Conservation (phyloP, 1,140 invertebrate genomes). For the Dendrolimus kikuchii region DNA sequence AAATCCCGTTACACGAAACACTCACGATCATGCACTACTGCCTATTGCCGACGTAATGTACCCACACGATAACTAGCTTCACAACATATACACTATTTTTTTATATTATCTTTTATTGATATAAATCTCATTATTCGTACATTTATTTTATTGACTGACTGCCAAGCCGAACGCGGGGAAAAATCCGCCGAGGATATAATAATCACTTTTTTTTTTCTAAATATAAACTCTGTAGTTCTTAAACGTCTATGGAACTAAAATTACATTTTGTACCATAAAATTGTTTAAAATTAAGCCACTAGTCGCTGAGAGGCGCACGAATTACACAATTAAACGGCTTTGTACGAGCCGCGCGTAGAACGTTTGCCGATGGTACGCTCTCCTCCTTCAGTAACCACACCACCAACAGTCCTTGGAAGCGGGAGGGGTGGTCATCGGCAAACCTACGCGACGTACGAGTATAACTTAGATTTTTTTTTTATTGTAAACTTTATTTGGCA, state of each 20-base stretch:
- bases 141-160: constrained; percentile 31
- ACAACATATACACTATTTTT: constrained; percentile 40
- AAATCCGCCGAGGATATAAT: constrained; percentile 30
- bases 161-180: constrained; percentile 16
- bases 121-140: constrained; percentile 44
- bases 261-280: constrained; percentile 66
- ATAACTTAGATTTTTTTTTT: neutral
- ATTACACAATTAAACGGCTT: neutral
- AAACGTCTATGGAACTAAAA: constrained; percentile 66
- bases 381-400: too few species aligned
- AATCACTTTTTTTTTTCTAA: constrained; percentile 37
- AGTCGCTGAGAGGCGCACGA: constrained; percentile 31
- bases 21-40: constrained; percentile 27
- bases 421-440: neutral
- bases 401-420: too few species aligned
- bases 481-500: neutral
- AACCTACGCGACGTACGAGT: neutral
- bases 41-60: constrained; percentile 35
- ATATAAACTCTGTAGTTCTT: constrained; percentile 68
- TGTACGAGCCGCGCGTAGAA: neutral
- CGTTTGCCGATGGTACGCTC: too few species aligned
- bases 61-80: constrained; percentile 43
- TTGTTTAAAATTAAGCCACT: constrained; percentile 61
- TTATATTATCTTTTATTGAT: constrained; percentile 33
- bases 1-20: constrained; percentile 16